Evolutionary conservation across 2,888 invertebrate species (phyloP).

Genomic region (Sinodicranocentrus sp.): DNA sequence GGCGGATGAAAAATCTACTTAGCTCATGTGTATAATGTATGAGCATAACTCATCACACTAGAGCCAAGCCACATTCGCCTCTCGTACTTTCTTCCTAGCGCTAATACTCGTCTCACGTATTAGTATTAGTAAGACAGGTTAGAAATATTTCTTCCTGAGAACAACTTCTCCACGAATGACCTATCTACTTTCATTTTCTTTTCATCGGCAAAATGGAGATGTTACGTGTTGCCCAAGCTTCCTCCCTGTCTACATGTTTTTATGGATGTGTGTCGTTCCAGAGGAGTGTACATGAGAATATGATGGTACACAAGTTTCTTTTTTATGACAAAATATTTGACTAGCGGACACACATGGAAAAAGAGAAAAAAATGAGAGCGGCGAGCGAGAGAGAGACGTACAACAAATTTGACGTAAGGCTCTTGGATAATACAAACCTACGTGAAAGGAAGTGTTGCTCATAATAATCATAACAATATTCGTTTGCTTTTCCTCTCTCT

Average conservation of each 20-base stretch:
- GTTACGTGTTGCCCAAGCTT: conserved; percentile 39
- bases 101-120: conserved; percentile 50
- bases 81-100: conserved; percentile 1
- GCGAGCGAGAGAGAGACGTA: no score
- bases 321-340: conserved; percentile 35
- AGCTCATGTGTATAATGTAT: conserved; percentile 62
- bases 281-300: no score
- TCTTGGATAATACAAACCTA: no score
- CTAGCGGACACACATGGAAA: neutral
- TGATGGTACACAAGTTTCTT: neutral
- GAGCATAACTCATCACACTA: conserved; percentile 64
- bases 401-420: no score
- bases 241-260: neutral
- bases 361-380: neutral
- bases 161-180: conserved; percentile 62
- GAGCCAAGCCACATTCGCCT: neutral
- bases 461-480: conserved; percentile 17
- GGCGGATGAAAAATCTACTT: conserved; percentile 59
- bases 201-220: conserved; percentile 57
- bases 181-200: conserved; percentile 58
- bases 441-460: conserved; percentile 28
- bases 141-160: neutral
- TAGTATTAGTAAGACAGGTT: conserved; percentile 51
- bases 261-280: neutral
- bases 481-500: conserved; percentile 3